Base-by-base conservation (phyloP, 1,140 invertebrate genomes). In the Pseudachorutes palmiensis region DNA sequence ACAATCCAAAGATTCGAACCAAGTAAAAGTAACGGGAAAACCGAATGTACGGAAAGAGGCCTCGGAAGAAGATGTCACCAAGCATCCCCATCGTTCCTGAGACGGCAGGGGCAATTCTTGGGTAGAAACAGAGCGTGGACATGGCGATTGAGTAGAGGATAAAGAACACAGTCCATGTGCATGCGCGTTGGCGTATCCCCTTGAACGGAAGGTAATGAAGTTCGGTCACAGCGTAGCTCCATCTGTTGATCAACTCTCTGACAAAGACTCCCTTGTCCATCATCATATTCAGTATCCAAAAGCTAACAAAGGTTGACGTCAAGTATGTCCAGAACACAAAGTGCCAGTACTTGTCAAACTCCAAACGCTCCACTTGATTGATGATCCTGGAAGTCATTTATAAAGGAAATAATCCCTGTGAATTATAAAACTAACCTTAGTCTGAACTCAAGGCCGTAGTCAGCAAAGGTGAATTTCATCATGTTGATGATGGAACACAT, bases 1-100 rank as follows among this genome's bases (percentile, higher is more conserved):
- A 1, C 0, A 64, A 36, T 29, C 63, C 63, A 64, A 64, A 55
- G 16, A 57, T 2, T 51, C 48, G 63, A 16, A 64, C 30, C 26
- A 0, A 0, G 9, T 51, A n/a, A 9, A n/a, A 64, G n/a, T 55
- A 2, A 28, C 19, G 32, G 2, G 24, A 19, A 1, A 64, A 49
- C 0, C 63, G 45, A 22, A 64, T 26, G 51, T 55, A 5, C 24
- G 12, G 51, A 55, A 55, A 12, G 3, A 22, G 3, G 5, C 24
- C 5, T 22, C 14, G 14, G 12, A 55, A 24, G 51, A 55, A 24
- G 12, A 55, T 14, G 24, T 9, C 51, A 16, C 51, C 51, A 55
- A 55, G 12, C 5, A 55, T 5, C 24, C 51, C 51, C 5, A 22
- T 22, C 9, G 12, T 19, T 5, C 24, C 51, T 3, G 12, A 55